Evolutionary conservation across 2,113 vertebrate genomes (phyloP).

Genomic region (Gavialis gangeticus): DNA sequence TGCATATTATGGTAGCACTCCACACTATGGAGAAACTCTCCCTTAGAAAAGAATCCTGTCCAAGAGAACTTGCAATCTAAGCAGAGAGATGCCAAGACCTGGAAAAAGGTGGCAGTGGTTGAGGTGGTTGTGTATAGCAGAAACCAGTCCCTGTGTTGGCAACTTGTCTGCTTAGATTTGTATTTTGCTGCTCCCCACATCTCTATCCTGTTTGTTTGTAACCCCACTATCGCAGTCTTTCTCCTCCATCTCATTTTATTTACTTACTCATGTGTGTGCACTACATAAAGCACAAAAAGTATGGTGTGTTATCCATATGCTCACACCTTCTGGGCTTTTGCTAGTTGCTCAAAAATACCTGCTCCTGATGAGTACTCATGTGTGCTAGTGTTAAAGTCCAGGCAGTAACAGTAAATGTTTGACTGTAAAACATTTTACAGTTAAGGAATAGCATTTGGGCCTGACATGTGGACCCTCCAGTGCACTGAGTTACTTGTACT

Average conservation of each 20-base stretch:
- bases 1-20: background rate
- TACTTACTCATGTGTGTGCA: background rate
- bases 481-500: background rate
- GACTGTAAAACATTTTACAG: background rate
- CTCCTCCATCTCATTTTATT: slow-evolving; percentile 1
- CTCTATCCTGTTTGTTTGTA: background rate
- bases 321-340: background rate
- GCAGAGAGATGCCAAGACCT: background rate
- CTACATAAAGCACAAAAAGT: background rate
- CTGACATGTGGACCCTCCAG: background rate
- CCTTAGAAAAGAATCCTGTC: background rate
- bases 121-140: background rate
- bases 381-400: background rate
- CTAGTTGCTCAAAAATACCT: background rate
- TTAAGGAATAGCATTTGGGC: background rate
- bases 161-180: background rate
- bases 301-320: background rate
- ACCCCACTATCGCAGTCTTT: background rate
- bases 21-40: background rate
- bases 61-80: slow-evolving; percentile 1
- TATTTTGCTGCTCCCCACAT: background rate
- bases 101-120: background rate
- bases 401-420: background rate
- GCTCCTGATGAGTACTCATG: background rate
- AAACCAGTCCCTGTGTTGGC: slow-evolving; percentile 1